Conservation (phyloP, 2,113 vertebrate species). For the Pardalotus punctatus region DNA sequence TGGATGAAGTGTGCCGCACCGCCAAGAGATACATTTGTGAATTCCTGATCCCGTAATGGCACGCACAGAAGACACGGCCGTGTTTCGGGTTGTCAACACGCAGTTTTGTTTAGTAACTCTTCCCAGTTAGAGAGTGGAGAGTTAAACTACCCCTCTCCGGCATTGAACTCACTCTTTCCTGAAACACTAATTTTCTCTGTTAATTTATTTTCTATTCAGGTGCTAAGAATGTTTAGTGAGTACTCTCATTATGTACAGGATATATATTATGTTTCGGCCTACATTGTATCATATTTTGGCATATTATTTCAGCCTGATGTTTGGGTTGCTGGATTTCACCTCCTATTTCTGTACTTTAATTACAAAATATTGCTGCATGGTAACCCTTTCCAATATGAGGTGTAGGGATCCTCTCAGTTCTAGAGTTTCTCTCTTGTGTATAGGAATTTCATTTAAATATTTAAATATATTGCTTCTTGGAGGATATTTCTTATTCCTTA, state of each 20-base stretch:
- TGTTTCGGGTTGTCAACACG: neutral
- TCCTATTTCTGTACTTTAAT: neutral
- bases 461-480: neutral
- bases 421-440: neutral
- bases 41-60: slow-evolving; percentile 85
- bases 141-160: neutral
- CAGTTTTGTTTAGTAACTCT: neutral
- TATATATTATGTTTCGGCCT: neutral
- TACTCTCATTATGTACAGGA: neutral
- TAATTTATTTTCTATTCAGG: slow-evolving; percentile 55
- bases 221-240: neutral
- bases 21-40: slow-evolving; percentile 94
- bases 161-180: neutral
- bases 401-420: neutral
- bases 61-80: neutral
- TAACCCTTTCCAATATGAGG: neutral
- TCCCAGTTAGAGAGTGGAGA: neutral
- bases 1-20: slow-evolving; percentile 86
- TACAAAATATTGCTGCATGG: neutral
- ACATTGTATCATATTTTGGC: neutral
- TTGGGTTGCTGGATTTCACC: neutral
- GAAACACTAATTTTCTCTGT: neutral
- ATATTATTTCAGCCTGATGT: neutral
- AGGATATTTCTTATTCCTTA: neutral
- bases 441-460: neutral